A percentile compares a stretch with the other conserved stretches of the same genome.
phyloP scores from a whole-genome alignment of 2,888 invertebrate genomes.

The Xanthia togata region DNA sequence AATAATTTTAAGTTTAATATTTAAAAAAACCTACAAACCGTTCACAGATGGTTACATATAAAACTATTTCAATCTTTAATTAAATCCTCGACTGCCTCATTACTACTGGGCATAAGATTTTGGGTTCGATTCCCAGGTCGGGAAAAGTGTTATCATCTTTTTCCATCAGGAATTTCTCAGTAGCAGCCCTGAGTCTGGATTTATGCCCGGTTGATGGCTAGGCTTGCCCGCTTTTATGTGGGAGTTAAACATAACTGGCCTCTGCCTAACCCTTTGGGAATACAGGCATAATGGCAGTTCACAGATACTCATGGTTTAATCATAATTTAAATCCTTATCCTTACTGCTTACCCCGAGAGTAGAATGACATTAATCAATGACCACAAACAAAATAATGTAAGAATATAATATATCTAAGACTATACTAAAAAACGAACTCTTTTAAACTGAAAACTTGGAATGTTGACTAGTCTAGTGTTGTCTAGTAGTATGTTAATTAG shows the following conservation, averaged over 20 bases:
- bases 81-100: too few species aligned
- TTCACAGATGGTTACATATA: neutral
- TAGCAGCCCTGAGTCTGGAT: too few species aligned
- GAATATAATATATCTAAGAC: too few species aligned
- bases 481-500: too few species aligned
- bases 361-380: neutral
- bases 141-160: too few species aligned
- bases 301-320: neutral
- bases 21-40: neutral
- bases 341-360: neutral
- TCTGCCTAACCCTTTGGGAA: too few species aligned
- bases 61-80: neutral
- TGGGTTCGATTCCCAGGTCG: too few species aligned
- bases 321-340: neutral
- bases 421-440: neutral
- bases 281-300: neutral
- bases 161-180: too few species aligned
- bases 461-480: slow-evolving; percentile 16
- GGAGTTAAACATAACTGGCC: too few species aligned
- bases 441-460: slow-evolving; percentile 13
- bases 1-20: neutral
- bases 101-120: too few species aligned
- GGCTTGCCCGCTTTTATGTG: too few species aligned
- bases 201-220: too few species aligned
- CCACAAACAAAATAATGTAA: neutral